Evolutionary conservation across 2,797 vertebrate genomes (phyloP).

Genomic region (Pseudopleuronectes americanus): DNA sequence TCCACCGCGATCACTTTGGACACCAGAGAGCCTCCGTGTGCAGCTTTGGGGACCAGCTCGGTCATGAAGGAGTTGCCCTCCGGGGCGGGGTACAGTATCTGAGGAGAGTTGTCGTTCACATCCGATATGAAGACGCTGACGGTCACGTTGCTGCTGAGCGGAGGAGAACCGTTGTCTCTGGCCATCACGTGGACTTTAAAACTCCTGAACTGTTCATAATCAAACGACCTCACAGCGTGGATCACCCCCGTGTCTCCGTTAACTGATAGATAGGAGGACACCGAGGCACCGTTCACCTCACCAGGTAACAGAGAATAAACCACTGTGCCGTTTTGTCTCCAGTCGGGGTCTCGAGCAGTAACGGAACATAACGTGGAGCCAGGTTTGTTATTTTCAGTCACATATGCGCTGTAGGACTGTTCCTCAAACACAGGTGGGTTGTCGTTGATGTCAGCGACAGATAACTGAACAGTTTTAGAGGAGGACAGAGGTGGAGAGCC

Average conservation of each 20-base stretch:
- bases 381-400: slow-evolving; percentile 68
- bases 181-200: slow-evolving; percentile 66
- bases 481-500: slow-evolving; percentile 73
- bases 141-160: slow-evolving; percentile 63
- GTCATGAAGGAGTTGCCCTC: slow-evolving; percentile 52
- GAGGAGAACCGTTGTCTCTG: slow-evolving; percentile 73
- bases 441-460: slow-evolving; percentile 66
- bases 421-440: slow-evolving; percentile 67
- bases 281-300: slow-evolving; percentile 60
- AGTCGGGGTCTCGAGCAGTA: slow-evolving; percentile 79
- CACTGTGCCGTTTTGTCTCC: slow-evolving; percentile 76
- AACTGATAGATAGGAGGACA: slow-evolving; percentile 66
- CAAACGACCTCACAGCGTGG: slow-evolving; percentile 78
- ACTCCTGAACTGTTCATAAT: slow-evolving; percentile 76
- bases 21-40: slow-evolving; percentile 76
- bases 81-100: slow-evolving; percentile 59
- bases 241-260: slow-evolving; percentile 76
- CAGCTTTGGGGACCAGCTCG: slow-evolving; percentile 54
- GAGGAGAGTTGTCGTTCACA: slow-evolving; percentile 75
- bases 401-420: slow-evolving; percentile 52
- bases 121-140: slow-evolving; percentile 70
- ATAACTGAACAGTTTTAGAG: slow-evolving; percentile 59
- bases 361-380: slow-evolving; percentile 63
- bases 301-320: slow-evolving; percentile 62
- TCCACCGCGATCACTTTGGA: slow-evolving; percentile 87